phyloP scores from a whole-genome alignment of 2,888 invertebrate species.

The Endotricha flammealis region DNA sequence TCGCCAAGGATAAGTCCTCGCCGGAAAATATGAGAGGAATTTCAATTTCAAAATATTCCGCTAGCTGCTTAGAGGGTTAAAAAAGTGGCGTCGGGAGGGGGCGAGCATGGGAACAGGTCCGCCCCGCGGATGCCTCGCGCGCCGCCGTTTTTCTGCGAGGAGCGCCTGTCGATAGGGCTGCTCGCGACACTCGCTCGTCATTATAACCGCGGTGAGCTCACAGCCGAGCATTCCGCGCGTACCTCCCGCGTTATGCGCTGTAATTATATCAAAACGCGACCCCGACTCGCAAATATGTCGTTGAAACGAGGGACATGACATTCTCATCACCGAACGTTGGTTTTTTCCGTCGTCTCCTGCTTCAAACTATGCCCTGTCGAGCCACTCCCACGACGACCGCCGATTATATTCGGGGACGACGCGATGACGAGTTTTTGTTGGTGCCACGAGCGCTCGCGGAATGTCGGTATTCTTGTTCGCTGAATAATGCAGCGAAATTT shows the following conservation, averaged over 20 bases:
- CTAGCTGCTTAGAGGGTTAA: slow-evolving; percentile 66
- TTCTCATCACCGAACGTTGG: slow-evolving; percentile 74
- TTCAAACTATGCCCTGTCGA: slow-evolving; percentile 48
- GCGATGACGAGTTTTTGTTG: slow-evolving; percentile 51
- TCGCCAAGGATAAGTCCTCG: slow-evolving; percentile 68
- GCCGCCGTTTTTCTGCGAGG: slow-evolving; percentile 56
- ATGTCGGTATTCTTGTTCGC: slow-evolving; percentile 69
- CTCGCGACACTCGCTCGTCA: slow-evolving; percentile 66
- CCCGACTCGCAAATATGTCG: slow-evolving; percentile 76
- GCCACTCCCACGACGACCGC: slow-evolving; percentile 63
- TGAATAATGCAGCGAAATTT: slow-evolving; percentile 74
- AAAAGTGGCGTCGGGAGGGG: slow-evolving; percentile 48
- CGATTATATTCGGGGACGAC: slow-evolving; percentile 52
- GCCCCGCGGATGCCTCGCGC: slow-evolving; percentile 53
- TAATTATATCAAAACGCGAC: slow-evolving; percentile 75
- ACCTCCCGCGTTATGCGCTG: slow-evolving; percentile 70
- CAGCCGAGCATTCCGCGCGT: slow-evolving; percentile 66
- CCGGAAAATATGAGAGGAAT: slow-evolving; percentile 68
- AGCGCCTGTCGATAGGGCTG: slow-evolving; percentile 49
- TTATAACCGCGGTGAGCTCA: slow-evolving; percentile 74
- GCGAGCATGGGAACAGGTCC: slow-evolving; percentile 61
- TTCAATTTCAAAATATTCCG: slow-evolving; percentile 73
- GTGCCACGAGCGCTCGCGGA: slow-evolving; percentile 59
- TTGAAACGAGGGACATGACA: slow-evolving; percentile 75
- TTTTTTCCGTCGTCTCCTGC: slow-evolving; percentile 56